Base-by-base conservation (phyloP, 2,797 vertebrate species). In the Sebastes minor region DNA sequence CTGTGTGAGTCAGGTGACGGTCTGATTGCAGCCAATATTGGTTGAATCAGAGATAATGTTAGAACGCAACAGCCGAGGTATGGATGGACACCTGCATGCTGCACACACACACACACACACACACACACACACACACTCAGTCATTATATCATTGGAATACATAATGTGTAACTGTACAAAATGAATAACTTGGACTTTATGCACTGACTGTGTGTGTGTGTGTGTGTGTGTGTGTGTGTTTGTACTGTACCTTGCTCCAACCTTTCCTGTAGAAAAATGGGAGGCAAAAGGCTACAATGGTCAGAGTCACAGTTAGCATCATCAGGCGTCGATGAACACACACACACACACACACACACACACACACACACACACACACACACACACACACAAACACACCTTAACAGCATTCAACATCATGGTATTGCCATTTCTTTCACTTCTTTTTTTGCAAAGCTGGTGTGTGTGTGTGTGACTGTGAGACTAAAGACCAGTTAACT, bases 251-350 rank as follows among this genome's bases (percentile, higher is more conserved):
- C 81, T 72, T 57, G 28, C 89, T 90, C 85, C 85, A 90, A 4
- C 85, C 83, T 49, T 63, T 65, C 38, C 83, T 86, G 70, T 90
- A 90, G 61, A 84, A 28, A 63, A 89, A 90, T 3, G 87, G 87
- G 14, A 90, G 76, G 75, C 71, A 83, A 49, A 87, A 89, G 32
- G 81, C 85, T 27, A 62, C 35, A 23, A 28, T 2, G 9, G 87
- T 89, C 65, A 90, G 77, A 66, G 27, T 22, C 30, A 89, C 69
- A 46, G 87, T 90, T 10, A 84, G 33, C 61, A 73, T 38, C 89
- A 90, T 86, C 14, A 90, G 74, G 8, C 71, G 81, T 64, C 87
- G 69, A 78, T 90, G 89, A 74, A 89, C 71, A 62, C 38, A 75
- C 18, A 76, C 67, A 78, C 32, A 81, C n/a, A 78, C 25, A 80